phyloP scores from a whole-genome alignment of 2,113 vertebrate genomes.

The Phasianus colchicus region DNA sequence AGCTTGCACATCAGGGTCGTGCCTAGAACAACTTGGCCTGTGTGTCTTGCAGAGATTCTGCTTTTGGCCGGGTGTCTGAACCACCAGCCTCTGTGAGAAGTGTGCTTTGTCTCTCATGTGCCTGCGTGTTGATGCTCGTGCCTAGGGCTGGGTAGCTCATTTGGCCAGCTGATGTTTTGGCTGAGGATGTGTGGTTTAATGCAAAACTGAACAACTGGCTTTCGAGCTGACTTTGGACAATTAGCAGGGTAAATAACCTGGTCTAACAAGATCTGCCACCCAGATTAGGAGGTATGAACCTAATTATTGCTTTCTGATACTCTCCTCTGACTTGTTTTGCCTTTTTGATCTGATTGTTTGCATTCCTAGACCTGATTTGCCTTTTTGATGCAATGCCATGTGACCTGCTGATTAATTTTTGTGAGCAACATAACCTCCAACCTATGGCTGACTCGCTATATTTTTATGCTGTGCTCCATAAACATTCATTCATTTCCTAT shows the following conservation, averaged over 20 bases:
- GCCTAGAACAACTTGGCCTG: background rate
- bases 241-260: conserved; percentile 25
- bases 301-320: conserved; percentile 59
- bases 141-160: background rate
- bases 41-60: accelerated
- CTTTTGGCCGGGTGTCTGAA: background rate
- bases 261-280: conserved; percentile 49
- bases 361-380: conserved; percentile 68
- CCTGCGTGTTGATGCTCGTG: background rate
- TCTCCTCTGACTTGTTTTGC: conserved; percentile 64
- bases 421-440: conserved; percentile 53
- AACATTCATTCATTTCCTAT: conserved; percentile 64
- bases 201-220: background rate
- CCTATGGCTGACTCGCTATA: conserved; percentile 39
- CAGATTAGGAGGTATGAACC: conserved; percentile 41
- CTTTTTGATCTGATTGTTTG: conserved; percentile 61
- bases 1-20: background rate
- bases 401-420: conserved; percentile 75
- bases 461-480: conserved; percentile 47
- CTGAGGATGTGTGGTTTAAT: background rate
- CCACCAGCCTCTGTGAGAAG: background rate
- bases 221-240: background rate
- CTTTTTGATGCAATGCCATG: conserved; percentile 65
- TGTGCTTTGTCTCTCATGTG: background rate
- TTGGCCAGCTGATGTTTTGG: background rate